Conservation (phyloP, 2,888 invertebrate genomes). For the Endotricha flammealis region DNA sequence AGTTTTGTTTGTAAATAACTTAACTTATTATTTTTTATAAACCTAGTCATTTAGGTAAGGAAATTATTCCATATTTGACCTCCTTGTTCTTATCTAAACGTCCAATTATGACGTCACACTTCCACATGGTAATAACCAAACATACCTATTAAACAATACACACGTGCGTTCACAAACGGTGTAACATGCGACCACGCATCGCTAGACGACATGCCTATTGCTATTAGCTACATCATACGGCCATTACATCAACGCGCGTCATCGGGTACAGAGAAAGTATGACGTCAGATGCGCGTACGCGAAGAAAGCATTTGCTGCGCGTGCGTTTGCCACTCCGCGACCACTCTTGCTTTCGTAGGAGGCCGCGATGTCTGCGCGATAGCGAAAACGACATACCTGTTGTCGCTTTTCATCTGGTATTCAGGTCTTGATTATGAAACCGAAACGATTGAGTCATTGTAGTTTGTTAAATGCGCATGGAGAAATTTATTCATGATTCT, state of each 20-base stretch:
- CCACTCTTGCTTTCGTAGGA: slow-evolving; percentile 68
- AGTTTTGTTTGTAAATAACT: no score
- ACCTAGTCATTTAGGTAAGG: no score
- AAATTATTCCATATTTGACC: no score
- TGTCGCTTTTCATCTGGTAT: slow-evolving; percentile 67
- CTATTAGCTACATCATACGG: slow-evolving; percentile 39
- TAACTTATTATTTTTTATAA: no score
- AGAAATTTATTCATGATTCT: background rate
- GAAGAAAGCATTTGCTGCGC: slow-evolving; percentile 72
- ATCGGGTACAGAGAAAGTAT: slow-evolving; percentile 64
- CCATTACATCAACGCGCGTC: slow-evolving; percentile 66
- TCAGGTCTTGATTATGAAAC: slow-evolving; percentile 68
- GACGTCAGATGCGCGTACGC: slow-evolving; percentile 63
- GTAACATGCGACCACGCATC: slow-evolving; percentile 8
- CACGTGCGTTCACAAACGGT: no score
- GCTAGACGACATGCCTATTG: slow-evolving; percentile 33
- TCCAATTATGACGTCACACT: background rate
- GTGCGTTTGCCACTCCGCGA: slow-evolving; percentile 43
- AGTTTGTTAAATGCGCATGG: slow-evolving; percentile 32
- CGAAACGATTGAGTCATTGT: slow-evolving; percentile 62
- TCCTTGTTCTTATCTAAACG: no score
- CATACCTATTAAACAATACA: no score
- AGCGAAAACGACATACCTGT: slow-evolving; percentile 70
- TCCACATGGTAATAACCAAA: no score
- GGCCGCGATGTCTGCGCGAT: slow-evolving; percentile 68